These are phyloP conservation scores for Peromyscus polionotus DNA, from an alignment of 2,113 vertebrate genomes.

Conservation along the genomic window DNA sequence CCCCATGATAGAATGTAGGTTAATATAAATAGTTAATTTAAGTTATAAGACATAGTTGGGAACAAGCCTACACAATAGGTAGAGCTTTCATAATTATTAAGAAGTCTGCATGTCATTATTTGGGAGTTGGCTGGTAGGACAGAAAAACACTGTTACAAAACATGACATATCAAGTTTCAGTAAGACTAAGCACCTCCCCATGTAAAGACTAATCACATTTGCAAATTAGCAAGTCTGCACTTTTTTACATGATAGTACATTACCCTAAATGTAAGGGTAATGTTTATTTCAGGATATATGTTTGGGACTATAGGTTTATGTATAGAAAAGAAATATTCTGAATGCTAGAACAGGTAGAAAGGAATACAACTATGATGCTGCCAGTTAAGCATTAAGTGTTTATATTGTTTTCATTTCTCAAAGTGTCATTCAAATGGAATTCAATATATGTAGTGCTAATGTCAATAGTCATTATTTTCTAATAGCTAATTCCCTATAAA, in stretches of 20 bases:
- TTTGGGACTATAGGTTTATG: background rate
- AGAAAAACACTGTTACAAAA: no score
- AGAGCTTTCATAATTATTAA: no score
- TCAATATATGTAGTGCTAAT: background rate
- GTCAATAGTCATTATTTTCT: background rate
- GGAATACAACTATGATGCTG: background rate
- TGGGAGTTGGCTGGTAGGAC: no score
- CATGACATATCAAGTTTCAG: no score
- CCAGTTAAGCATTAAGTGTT: background rate
- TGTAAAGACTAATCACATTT: background rate
- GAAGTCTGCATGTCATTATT: no score
- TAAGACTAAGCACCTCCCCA: no score
- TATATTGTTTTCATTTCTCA: background rate
- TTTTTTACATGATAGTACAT: background rate
- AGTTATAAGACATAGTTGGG: no score
- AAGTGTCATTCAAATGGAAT: background rate
- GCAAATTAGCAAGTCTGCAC: background rate
- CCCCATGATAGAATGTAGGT: no score
- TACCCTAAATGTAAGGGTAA: slow-evolving; percentile 1
- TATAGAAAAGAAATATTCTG: background rate
- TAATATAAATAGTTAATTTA: no score
- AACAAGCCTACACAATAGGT: no score
- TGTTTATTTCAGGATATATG: background rate
- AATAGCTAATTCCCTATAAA: background rate
- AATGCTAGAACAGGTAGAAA: background rate